Percentiles rank a stretch among this genome's conserved stretches.
Evolutionary conservation across 1,140 invertebrate species (phyloP).

Genomic region (Periplaneta americana): DNA sequence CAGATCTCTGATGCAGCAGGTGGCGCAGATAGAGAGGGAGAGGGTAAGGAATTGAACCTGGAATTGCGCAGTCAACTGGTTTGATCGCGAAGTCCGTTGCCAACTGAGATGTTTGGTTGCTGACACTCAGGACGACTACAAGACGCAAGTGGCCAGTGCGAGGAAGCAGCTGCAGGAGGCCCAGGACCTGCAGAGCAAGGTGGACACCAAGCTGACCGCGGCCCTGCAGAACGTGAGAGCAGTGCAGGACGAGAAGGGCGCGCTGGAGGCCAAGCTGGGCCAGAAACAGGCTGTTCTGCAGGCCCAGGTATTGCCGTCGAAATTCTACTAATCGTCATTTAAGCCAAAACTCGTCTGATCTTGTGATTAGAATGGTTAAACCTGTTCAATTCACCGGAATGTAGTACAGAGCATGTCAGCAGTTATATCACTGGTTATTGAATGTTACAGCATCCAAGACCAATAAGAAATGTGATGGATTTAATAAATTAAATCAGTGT

Average conservation of each 20-base stretch:
- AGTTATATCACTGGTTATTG: too few species aligned
- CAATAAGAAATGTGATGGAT: too few species aligned
- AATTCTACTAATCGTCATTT: slow-evolving; percentile 9
- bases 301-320: slow-evolving; percentile 51
- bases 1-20: slow-evolving; percentile 81
- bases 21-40: slow-evolving; percentile 81
- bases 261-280: slow-evolving; percentile 59
- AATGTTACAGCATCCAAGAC: too few species aligned
- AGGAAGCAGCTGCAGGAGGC: slow-evolving; percentile 69
- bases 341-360: not conserved
- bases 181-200: slow-evolving; percentile 59
- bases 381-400: too few species aligned
- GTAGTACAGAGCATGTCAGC: too few species aligned
- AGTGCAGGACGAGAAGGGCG: slow-evolving; percentile 70
- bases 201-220: slow-evolving; percentile 59
- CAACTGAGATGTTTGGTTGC: not conserved
- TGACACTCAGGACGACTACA: slow-evolving; percentile 62
- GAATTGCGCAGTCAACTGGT: not conserved
- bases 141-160: slow-evolving; percentile 55
- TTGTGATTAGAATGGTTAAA: too few species aligned
- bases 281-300: slow-evolving; percentile 66
- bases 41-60: slow-evolving; percentile 43
- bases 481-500: too few species aligned
- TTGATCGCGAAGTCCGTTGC: not conserved
- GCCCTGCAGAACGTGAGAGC: slow-evolving; percentile 53